phyloP scores from a whole-genome alignment of 2,113 vertebrate species.

The Myotis yumanensis region DNA sequence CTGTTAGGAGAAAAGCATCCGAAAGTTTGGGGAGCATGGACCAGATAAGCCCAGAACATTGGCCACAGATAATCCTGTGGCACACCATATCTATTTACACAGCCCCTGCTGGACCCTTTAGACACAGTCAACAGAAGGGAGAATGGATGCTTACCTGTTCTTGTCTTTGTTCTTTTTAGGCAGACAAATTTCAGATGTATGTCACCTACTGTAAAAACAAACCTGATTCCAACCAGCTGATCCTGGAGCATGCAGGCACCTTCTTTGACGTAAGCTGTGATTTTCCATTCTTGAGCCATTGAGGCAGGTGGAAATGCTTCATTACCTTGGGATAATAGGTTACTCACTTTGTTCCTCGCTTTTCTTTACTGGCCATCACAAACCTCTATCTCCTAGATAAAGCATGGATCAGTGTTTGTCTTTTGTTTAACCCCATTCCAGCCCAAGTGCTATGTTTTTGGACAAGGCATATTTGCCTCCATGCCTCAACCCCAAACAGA shows the following conservation, averaged over 20 bases:
- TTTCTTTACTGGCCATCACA: not conserved
- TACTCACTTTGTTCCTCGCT: not conserved
- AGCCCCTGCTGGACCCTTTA: not conserved
- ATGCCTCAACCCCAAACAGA: not conserved
- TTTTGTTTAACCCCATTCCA: not conserved
- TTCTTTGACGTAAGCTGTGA: slow-evolving; percentile 96
- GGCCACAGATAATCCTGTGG: not conserved
- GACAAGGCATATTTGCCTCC: not conserved
- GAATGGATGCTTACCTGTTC: slow-evolving; percentile 29
- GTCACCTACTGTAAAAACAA: slow-evolving; percentile 99
- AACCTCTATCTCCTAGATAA: not conserved
- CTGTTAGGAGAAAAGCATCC: not conserved
- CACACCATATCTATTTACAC: no score
- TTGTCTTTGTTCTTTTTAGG: slow-evolving; percentile 86
- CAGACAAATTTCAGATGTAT: slow-evolving; percentile 99
- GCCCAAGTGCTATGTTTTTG: not conserved
- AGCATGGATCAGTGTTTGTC: not conserved
- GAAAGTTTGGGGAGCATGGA: not conserved
- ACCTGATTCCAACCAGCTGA: slow-evolving; percentile 98
- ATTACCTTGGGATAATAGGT: not conserved
- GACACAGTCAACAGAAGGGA: not conserved
- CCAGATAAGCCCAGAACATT: not conserved
- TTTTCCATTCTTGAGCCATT: slow-evolving; percentile 27
- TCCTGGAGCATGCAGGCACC: slow-evolving; percentile 94
- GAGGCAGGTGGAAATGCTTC: not conserved